Percentiles rank a stretch among this genome's conserved stretches.
phyloP scores from a whole-genome alignment of 2,888 invertebrate genomes.

The Serrognathus titanus region DNA sequence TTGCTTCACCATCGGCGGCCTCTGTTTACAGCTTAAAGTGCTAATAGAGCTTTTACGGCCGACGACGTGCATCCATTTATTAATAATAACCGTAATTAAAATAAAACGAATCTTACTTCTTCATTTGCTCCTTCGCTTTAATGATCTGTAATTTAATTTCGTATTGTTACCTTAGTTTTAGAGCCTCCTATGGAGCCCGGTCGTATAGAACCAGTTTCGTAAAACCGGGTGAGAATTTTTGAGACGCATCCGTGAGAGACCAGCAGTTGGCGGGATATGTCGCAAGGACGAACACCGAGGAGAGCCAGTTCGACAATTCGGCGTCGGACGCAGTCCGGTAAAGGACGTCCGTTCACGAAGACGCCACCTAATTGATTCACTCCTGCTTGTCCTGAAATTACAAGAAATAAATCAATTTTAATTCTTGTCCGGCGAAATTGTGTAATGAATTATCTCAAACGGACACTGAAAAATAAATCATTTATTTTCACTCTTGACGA shows the following conservation, averaged over 20 bases:
- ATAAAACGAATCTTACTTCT: no score
- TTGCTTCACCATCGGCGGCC: not conserved
- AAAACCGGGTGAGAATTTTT: constrained; percentile 93
- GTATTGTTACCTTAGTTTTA: constrained; percentile 78
- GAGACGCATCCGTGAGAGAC: constrained; percentile 97
- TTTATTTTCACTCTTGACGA: no score
- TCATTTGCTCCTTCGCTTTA: no score
- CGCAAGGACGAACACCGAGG: constrained; percentile 92
- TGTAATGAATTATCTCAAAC: no score
- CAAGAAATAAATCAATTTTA: constrained; percentile 7
- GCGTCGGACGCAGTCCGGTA: constrained; percentile 90
- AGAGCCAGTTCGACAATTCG: constrained; percentile 93
- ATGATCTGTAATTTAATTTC: no score
- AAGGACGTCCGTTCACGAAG: constrained; percentile 95
- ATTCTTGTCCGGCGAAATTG: no score
- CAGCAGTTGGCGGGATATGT: constrained; percentile 91
- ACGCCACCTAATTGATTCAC: constrained; percentile 97
- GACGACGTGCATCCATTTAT: not conserved
- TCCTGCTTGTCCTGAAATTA: constrained; percentile 81
- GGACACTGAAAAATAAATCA: no score
- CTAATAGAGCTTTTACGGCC: not conserved
- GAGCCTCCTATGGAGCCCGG: constrained; percentile 94
- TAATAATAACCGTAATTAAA: no score
- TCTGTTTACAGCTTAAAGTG: not conserved
- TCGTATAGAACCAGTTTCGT: constrained; percentile 94